Conservation (phyloP, 2,113 vertebrate species). For the Hydropotes inermis region DNA sequence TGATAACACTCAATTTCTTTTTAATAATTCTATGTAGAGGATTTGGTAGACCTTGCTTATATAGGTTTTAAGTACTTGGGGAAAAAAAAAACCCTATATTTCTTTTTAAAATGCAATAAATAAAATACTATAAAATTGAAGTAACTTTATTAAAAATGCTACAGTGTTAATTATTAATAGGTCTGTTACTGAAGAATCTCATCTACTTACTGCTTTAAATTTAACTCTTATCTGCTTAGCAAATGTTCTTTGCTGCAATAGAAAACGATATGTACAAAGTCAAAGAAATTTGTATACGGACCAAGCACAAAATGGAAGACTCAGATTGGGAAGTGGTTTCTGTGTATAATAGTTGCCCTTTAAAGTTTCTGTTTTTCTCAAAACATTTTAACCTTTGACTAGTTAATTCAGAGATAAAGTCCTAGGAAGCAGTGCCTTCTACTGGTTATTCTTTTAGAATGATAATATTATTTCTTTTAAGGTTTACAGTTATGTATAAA, state of each 20-base stretch:
- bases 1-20: neutral
- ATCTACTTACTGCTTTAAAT: neutral
- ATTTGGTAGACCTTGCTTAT: neutral
- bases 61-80: neutral
- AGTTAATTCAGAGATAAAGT: conserved; percentile 20
- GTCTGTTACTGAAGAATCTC: neutral
- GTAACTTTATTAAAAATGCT: neutral
- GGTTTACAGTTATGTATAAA: neutral
- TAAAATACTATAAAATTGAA: neutral
- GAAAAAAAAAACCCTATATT: neutral
- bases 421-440: conserved; percentile 38
- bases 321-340: neutral
- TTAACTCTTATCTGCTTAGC: neutral
- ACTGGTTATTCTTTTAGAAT: conserved; percentile 21
- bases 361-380: neutral
- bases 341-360: neutral
- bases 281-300: neutral
- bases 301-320: neutral
- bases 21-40: neutral
- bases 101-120: neutral
- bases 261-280: neutral
- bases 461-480: conserved; percentile 5
- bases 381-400: conserved; percentile 16
- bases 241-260: neutral
- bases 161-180: neutral